Base-by-base conservation (phyloP, 2,113 vertebrate genomes). In the Plectropomus leopardus region DNA sequence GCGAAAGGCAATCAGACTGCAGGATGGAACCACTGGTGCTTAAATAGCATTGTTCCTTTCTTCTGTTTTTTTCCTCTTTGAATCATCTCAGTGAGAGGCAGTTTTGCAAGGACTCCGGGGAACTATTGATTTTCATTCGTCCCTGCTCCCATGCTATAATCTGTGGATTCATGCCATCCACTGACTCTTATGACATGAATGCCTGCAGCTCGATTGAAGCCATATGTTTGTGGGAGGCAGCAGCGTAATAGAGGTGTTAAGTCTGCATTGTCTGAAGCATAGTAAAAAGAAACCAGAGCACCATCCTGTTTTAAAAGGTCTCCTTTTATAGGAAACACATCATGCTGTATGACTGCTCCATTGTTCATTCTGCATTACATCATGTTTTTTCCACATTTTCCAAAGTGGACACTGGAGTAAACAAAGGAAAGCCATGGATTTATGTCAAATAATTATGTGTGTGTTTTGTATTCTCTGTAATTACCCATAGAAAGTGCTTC, bases 61-160 rank as follows among this genome's bases (percentile, higher is more conserved):
- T 42, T 32, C 16, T 19, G 17, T 11, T 44, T 50, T 58, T 26
- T 44, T 53, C 4, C 44, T 50, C 26, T 57, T 61, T 63, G 58
- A 54, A 82, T 64, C 57, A 57, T 48, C 44, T 87, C 34, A 19
- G 71, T 34, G 48, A 80, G 72, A 32, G 26, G 32, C 47, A 70
- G 30, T 75, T 84, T 83, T 72, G 55, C 47, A 32, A 76, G 69
- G 78, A 77, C 67, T 74, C 76, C 0, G 65, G 65, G 47, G 67
- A 80, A 70, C 69, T 87, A 90, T 91, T 82, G 87, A 90, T 89
- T 90, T 88, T 79, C 48, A 76, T 78, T 77, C 19, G 67, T 80
- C 74, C 84, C 70, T 72, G 58, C 32, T 81, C 65, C 67, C n/a
- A 44, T n/a, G 58, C 76, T 76, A 53, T 86, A 83, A 86, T 87